Percentiles rank a stretch among this genome's conserved stretches.
phyloP scores from a whole-genome alignment of 2,888 invertebrate genomes.

The Vesta saturnalis region DNA sequence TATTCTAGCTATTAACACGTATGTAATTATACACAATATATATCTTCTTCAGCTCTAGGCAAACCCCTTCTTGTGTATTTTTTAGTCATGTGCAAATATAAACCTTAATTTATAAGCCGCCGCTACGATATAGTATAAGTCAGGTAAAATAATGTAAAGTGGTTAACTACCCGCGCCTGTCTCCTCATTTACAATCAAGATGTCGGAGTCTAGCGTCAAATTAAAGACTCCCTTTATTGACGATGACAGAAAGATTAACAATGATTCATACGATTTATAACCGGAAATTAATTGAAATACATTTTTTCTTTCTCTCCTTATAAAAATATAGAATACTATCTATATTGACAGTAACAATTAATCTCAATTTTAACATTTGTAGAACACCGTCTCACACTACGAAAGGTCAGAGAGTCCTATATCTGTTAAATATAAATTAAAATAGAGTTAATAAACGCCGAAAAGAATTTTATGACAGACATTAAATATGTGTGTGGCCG shows the following conservation, averaged over 20 bases:
- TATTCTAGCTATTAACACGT: conserved; percentile 56
- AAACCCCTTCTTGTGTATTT: conserved; percentile 46
- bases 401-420: conserved; percentile 44
- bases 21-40: conserved; percentile 56
- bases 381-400: conserved; percentile 43
- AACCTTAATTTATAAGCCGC: conserved; percentile 50
- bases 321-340: conserved; percentile 8
- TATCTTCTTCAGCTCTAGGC: conserved; percentile 46
- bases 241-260: conserved; percentile 54
- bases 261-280: conserved; percentile 52
- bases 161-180: conserved; percentile 40
- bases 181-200: conserved; percentile 41
- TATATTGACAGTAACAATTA: conserved; percentile 6
- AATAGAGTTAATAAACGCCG: conserved; percentile 48
- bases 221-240: conserved; percentile 53
- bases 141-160: conserved; percentile 43
- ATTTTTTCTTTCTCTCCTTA: conserved; percentile 2
- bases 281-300: conserved; percentile 28
- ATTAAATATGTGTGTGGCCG: conserved; percentile 48
- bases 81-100: conserved; percentile 51
- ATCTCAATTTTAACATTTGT: conserved; percentile 10
- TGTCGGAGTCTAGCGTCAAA: conserved; percentile 50
- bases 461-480: conserved; percentile 40
- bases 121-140: conserved; percentile 36
- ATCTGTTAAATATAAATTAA: conserved; percentile 52